Percentiles rank a stretch among this genome's conserved stretches.
Conservation (phyloP, 2,888 invertebrate species). For the Hermodice carunculata region DNA sequence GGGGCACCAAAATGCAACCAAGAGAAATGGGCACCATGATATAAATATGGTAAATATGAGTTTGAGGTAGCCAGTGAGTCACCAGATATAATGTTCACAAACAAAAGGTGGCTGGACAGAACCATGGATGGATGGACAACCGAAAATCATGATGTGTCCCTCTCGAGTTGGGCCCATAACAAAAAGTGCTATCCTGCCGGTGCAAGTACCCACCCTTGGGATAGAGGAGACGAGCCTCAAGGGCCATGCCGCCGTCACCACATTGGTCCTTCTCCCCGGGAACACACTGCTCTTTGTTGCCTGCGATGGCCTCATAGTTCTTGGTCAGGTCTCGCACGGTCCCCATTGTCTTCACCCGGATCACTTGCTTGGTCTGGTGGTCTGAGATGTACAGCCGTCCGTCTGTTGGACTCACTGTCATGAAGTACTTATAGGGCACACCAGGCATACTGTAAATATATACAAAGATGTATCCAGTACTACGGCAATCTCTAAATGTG, state of each 20-base stretch:
- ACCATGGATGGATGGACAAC: no score
- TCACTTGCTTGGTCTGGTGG: slow-evolving; percentile 74
- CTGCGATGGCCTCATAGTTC: slow-evolving; percentile 96
- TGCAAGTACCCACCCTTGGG: slow-evolving; percentile 84
- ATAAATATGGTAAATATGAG: no score
- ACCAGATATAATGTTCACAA: no score
- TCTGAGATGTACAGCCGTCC: slow-evolving; percentile 96
- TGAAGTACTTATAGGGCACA: slow-evolving; percentile 96
- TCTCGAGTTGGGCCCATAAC: background rate
- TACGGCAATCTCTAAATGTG: no score
- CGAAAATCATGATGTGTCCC: background rate
- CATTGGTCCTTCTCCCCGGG: slow-evolving; percentile 79
- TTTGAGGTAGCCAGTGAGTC: no score
- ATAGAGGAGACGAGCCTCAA: slow-evolving; percentile 88
- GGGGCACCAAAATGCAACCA: no score
- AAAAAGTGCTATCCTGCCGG: background rate
- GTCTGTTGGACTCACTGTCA: slow-evolving; percentile 96
- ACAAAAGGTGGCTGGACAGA: no score
- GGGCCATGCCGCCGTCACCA: slow-evolving; percentile 94
- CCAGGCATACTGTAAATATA: slow-evolving; percentile 83
- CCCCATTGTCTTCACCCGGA: slow-evolving; percentile 68
- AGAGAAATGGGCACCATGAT: no score
- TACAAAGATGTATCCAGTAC: no score
- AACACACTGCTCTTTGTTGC: slow-evolving; percentile 90
- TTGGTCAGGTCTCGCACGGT: slow-evolving; percentile 65